Conservation (phyloP, 2,113 vertebrate species). For the Rattus rattus region DNA sequence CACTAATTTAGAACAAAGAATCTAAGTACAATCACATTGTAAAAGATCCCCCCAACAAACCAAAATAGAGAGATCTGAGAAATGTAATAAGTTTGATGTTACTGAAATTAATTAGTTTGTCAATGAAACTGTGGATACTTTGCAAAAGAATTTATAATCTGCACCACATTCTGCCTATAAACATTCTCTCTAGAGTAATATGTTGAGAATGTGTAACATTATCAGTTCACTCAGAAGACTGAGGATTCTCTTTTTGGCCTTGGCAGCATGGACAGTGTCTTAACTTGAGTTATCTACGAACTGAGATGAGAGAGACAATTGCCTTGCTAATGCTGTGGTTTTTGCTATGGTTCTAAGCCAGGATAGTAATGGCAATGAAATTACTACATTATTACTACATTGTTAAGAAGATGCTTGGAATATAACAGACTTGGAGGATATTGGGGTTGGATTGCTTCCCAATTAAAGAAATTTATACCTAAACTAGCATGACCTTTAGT, state of each 20-base stretch:
- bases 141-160: background rate
- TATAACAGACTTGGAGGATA: background rate
- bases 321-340: fast-evolving
- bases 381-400: background rate
- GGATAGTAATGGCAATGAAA: background rate
- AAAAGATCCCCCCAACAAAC: background rate
- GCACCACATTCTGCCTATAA: background rate
- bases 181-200: background rate
- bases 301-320: background rate
- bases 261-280: background rate
- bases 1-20: background rate
- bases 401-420: background rate
- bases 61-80: background rate
- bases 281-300: background rate
- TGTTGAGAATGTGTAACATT: background rate
- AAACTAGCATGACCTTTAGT: background rate
- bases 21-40: background rate
- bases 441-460: background rate
- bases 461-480: background rate
- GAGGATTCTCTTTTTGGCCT: background rate
- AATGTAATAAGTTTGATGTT: background rate
- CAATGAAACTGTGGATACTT: background rate
- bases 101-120: background rate
- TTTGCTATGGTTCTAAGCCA: background rate
- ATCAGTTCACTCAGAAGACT: background rate